Percentiles rank a stretch among this genome's conserved stretches.
These are phyloP conservation scores for Myotis vivesi DNA, from an alignment of 2,797 vertebrate species.

Conservation along the genomic window DNA sequence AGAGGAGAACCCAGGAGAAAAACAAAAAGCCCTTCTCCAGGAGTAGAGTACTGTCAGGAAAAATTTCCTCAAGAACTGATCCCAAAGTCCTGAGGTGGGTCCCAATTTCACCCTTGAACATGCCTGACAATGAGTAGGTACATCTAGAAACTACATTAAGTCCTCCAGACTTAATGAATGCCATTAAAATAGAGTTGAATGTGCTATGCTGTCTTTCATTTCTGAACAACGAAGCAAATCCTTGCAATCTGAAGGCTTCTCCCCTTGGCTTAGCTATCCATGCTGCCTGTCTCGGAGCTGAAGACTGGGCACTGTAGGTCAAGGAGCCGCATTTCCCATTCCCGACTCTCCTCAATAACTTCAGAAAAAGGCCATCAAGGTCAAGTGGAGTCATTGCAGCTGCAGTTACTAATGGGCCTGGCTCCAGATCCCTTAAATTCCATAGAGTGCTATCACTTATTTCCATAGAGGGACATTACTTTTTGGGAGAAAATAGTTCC, in stretches of 20 bases:
- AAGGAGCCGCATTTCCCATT: not conserved
- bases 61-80: not conserved
- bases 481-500: not conserved
- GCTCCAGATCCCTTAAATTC: not conserved
- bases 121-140: not conserved
- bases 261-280: not conserved
- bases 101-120: not conserved
- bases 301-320: not conserved
- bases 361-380: not conserved
- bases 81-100: not conserved
- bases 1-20: not conserved
- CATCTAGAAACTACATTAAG: not conserved
- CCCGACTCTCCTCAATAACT: not conserved
- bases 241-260: not conserved
- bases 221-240: not conserved
- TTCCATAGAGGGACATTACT: not conserved
- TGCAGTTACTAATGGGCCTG: not conserved
- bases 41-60: not conserved
- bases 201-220: not conserved
- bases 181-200: not conserved
- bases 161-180: not conserved
- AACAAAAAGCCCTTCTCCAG: not conserved
- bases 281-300: not conserved
- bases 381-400: not conserved
- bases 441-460: not conserved